A percentile compares a stretch with the other conserved stretches of the same genome.
Evolutionary conservation across 2,888 invertebrate species (phyloP).

Genomic region (Agonopterix heracliana): DNA sequence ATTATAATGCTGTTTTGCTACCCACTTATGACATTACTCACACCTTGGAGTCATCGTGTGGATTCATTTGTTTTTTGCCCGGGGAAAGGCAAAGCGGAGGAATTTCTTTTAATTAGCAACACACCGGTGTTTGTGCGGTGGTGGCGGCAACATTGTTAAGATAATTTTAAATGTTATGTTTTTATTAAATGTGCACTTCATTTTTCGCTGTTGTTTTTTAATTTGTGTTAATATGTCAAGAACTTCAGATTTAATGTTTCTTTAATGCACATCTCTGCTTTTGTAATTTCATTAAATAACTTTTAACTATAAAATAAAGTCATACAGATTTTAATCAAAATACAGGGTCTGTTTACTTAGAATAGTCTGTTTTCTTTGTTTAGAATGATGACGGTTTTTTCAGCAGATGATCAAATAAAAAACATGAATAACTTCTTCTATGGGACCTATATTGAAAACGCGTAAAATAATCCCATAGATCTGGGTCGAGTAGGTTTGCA

Average conservation of each 20-base stretch:
- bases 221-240: background rate
- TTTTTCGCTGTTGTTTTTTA: conserved; percentile 12
- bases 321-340: too few relatives aligned
- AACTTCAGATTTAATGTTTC: background rate
- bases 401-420: background rate
- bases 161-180: conserved; percentile 24
- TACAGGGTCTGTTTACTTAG: too few relatives aligned
- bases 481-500: too few relatives aligned
- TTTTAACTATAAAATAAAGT: too few relatives aligned
- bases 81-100: conserved; percentile 45
- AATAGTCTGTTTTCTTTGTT: background rate
- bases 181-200: conserved; percentile 16
- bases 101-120: conserved; percentile 63
- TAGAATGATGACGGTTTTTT: background rate
- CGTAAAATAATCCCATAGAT: too few relatives aligned
- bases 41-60: conserved; percentile 51
- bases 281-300: too few relatives aligned
- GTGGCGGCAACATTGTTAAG: conserved; percentile 35
- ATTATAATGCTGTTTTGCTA: conserved; percentile 53
- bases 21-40: conserved; percentile 59
- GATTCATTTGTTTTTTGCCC: conserved; percentile 51
- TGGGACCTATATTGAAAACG: too few relatives aligned
- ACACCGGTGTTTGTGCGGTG: conserved; percentile 32
- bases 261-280: background rate
- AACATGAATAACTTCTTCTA: background rate